Evolutionary conservation across 2,797 vertebrate genomes (phyloP).

Genomic region (Australoheros facetus): DNA sequence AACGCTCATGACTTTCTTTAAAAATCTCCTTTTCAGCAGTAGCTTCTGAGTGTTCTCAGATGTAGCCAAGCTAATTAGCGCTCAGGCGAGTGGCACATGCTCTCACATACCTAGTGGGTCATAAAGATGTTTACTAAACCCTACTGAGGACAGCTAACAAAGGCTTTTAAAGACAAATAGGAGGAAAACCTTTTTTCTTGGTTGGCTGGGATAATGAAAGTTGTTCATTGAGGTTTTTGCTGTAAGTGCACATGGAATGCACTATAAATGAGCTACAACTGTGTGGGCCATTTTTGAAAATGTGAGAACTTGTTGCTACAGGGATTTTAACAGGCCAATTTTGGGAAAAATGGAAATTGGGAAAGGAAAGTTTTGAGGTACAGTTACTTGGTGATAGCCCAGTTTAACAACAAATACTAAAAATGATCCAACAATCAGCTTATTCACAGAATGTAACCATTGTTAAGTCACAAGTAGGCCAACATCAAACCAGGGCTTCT

Average conservation of each 20-base stretch:
- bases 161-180: conserved; percentile 63
- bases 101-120: conserved; percentile 69
- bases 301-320: conserved; percentile 62
- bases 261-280: conserved; percentile 64
- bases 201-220: conserved; percentile 51
- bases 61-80: conserved; percentile 79
- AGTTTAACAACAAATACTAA: conserved; percentile 36
- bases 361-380: conserved; percentile 35
- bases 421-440: conserved; percentile 23
- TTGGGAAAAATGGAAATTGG: conserved; percentile 32
- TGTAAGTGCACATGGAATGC: conserved; percentile 65
- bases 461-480: conserved; percentile 37
- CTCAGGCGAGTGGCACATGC: conserved; percentile 72
- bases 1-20: conserved; percentile 61
- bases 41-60: conserved; percentile 79
- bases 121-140: conserved; percentile 79
- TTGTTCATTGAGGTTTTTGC: conserved; percentile 72
- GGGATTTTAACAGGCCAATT: conserved; percentile 42
- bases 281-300: conserved; percentile 61
- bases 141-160: conserved; percentile 68
- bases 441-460: conserved; percentile 33
- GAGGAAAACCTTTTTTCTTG: conserved; percentile 59
- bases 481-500: conserved; percentile 12
- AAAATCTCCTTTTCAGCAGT: conserved; percentile 57
- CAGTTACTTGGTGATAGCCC: conserved; percentile 28